Conservation (phyloP, 2,797 vertebrate species). For the Lepilemur septentrionalis region DNA sequence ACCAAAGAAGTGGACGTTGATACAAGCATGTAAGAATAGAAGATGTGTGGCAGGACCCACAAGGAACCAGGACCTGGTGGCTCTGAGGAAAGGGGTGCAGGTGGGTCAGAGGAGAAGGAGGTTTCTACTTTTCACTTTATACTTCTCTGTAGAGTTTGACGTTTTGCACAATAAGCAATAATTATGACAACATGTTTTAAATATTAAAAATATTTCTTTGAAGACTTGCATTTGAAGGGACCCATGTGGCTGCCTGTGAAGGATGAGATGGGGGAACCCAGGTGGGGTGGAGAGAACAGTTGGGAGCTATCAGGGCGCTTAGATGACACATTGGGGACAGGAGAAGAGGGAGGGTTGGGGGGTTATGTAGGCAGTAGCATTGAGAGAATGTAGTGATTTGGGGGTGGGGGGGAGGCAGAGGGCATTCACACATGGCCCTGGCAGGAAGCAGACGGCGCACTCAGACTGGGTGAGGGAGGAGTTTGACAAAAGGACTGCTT, state of each 20-base stretch:
- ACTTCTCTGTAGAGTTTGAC: neutral
- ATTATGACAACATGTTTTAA: neutral
- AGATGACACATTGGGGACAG: neutral
- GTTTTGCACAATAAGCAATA: conserved; percentile 25
- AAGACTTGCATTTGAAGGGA: conserved; percentile 24
- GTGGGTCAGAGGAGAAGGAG: neutral
- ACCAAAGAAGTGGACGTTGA: neutral
- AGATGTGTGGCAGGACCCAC: neutral
- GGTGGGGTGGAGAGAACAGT: neutral
- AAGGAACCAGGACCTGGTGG: neutral
- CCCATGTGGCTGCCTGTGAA: neutral
- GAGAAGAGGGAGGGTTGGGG: neutral
- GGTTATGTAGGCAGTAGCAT: accelerated
- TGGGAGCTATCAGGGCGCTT: neutral
- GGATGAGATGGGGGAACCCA: neutral
- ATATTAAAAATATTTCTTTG: neutral
- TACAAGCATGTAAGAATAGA: neutral
- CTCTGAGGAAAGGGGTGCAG: neutral
- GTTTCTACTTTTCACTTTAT: neutral
- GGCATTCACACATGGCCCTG: neutral
- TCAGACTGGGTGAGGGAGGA: neutral
- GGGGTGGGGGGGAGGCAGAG: neutral
- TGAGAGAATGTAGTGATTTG: neutral
- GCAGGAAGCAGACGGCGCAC: neutral
- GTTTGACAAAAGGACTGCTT: neutral